Percentiles rank a stretch among this genome's conserved stretches.
These are phyloP conservation scores for Peromyscus polionotus DNA, from an alignment of 2,113 vertebrate genomes.

Conservation along the genomic window DNA sequence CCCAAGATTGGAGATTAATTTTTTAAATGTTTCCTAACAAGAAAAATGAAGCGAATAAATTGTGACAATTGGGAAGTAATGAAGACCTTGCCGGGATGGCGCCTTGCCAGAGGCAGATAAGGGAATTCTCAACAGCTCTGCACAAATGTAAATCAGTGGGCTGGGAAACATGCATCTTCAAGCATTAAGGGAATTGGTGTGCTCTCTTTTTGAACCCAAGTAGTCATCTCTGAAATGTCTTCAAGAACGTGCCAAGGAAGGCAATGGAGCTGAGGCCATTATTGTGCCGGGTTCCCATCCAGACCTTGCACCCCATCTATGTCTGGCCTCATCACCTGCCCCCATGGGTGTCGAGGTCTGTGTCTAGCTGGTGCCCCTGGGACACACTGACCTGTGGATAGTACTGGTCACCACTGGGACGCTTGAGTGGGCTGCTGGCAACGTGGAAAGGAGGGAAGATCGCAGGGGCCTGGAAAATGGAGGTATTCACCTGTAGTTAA, in stretches of 20 bases:
- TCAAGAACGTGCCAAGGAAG: not conserved
- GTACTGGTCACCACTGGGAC: not conserved
- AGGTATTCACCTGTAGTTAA: not conserved
- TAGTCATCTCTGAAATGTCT: not conserved
- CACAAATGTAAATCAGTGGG: not conserved
- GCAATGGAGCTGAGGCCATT: fast-evolving
- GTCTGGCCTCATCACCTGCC: not conserved
- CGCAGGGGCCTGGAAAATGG: not conserved
- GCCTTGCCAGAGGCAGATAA: not conserved
- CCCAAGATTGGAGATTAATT: constrained; percentile 61
- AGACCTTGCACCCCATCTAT: too few species aligned
- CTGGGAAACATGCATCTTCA: not conserved
- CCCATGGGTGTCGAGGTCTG: not conserved
- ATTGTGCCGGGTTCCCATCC: fast-evolving
- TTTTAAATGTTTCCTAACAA: constrained; percentile 62
- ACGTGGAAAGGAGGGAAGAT: not conserved
- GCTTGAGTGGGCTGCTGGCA: not conserved
- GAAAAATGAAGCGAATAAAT: constrained; percentile 70
- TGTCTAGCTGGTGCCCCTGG: too few species aligned
- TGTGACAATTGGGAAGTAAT: constrained; percentile 8
- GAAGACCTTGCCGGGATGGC: constrained; percentile 33
- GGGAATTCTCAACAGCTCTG: not conserved
- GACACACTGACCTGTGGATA: fast-evolving
- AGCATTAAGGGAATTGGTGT: not conserved
- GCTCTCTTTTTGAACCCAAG: not conserved